These are phyloP conservation scores for Lithobius niger DNA, from an alignment of 1,140 invertebrate species.

Conservation along the genomic window DNA sequence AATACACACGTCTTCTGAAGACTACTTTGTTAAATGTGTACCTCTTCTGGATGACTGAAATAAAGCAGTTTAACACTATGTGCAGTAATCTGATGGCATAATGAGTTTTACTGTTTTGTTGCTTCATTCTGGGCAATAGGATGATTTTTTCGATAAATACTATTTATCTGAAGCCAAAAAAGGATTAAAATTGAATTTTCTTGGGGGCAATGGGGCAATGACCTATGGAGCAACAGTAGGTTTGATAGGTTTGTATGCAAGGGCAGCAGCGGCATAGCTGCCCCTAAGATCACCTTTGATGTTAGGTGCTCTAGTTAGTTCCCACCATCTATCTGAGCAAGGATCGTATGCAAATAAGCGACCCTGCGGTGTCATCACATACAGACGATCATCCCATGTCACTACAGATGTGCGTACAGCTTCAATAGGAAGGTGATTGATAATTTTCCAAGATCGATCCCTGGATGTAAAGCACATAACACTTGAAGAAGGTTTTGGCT, in stretches of 20 bases:
- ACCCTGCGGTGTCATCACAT: conserved; percentile 7
- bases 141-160: too few relatives aligned
- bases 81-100: too few relatives aligned
- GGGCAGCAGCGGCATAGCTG: conserved; percentile 1
- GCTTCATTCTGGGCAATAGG: too few relatives aligned
- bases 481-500: background rate
- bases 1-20: too few relatives aligned
- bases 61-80: too few relatives aligned
- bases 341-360: conserved; percentile 2
- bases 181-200: too few relatives aligned
- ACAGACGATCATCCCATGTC: conserved; percentile 2
- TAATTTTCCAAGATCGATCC: conserved; percentile 1
- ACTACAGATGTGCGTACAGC: conserved; percentile 2
- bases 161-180: too few relatives aligned
- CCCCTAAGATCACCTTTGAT: background rate
- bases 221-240: too few relatives aligned
- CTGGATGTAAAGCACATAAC: conserved; percentile 6
- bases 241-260: background rate
- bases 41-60: too few relatives aligned
- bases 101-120: too few relatives aligned
- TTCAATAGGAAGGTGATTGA: background rate
- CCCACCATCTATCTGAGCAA: background rate
- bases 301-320: background rate
- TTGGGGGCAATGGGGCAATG: too few relatives aligned
- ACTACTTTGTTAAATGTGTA: too few relatives aligned